phyloP scores from a whole-genome alignment of 2,888 invertebrate species.

The Caenorhabditis zanzibari region DNA sequence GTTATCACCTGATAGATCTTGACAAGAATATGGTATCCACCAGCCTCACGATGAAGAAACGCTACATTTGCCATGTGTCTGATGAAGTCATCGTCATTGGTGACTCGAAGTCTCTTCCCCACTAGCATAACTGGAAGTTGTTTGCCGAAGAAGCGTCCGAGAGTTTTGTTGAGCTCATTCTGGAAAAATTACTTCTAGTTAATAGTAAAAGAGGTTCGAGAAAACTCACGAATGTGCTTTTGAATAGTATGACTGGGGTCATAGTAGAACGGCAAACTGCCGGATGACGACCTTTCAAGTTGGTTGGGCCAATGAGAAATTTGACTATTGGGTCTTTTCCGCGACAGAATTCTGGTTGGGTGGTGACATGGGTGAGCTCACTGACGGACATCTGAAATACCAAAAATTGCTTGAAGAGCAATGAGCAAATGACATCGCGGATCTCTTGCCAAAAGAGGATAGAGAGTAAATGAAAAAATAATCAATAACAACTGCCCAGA shows the following conservation, averaged over 20 bases:
- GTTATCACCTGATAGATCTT: not conserved
- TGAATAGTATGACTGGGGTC: not conserved
- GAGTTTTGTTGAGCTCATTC: not conserved
- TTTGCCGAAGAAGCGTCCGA: slow-evolving; percentile 17
- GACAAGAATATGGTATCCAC: slow-evolving; percentile 10
- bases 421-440: not conserved
- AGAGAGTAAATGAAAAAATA: too few species aligned
- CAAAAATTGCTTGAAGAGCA: not conserved
- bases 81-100: not conserved
- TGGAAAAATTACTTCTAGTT: not conserved
- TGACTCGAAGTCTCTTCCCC: not conserved
- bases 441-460: too few species aligned
- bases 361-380: not conserved
- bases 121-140: not conserved
- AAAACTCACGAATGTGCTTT: not conserved
- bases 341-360: not conserved
- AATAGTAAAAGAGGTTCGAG: not conserved
- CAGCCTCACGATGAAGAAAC: not conserved
- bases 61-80: not conserved
- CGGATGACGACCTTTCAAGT: not conserved
- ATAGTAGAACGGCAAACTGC: not conserved
- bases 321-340: not conserved
- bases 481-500: too few species aligned
- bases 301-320: slow-evolving; percentile 12
- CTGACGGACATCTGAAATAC: not conserved